Percentiles rank a stretch among this genome's conserved stretches.
These are phyloP conservation scores for Eupsittula cactorum DNA, from an alignment of 2,113 vertebrate species.

Conservation along the genomic window DNA sequence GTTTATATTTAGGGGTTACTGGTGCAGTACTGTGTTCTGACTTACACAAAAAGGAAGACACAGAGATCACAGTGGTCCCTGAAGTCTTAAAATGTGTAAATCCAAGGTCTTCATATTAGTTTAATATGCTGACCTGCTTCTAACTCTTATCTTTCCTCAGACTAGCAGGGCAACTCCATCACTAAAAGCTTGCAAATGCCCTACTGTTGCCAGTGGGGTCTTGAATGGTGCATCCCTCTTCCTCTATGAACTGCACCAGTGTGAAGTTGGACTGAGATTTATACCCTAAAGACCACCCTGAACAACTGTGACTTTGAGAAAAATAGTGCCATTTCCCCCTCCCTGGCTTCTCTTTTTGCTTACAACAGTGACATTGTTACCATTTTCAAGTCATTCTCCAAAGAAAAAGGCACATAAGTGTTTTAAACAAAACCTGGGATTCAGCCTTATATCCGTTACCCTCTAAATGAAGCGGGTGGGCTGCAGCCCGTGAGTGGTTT, in stretches of 20 bases:
- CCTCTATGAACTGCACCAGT: background rate
- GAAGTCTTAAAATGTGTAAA: background rate
- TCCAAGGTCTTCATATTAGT: background rate
- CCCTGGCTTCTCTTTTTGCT: background rate
- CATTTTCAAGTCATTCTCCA: background rate
- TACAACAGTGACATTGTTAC: conserved; percentile 31
- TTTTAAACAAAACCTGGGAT: conserved; percentile 41
- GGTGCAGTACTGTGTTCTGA: background rate
- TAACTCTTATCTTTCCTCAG: background rate
- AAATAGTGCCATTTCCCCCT: background rate
- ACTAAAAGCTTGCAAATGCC: background rate
- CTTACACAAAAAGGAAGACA: background rate
- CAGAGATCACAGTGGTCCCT: background rate
- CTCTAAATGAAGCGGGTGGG: background rate
- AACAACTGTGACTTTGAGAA: background rate
- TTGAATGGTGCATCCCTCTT: background rate
- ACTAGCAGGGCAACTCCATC: background rate
- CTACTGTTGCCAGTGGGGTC: background rate
- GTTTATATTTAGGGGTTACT: background rate
- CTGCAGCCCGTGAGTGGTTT: conserved; percentile 30
- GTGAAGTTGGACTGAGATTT: background rate
- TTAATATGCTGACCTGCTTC: background rate
- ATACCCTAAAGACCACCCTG: conserved; percentile 14
- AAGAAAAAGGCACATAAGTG: background rate
- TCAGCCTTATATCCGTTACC: background rate